A percentile compares a stretch with the other conserved stretches of the same genome.
Evolutionary conservation across 2,113 vertebrate species (phyloP).

Genomic region (Antechinus stuartii): DNA sequence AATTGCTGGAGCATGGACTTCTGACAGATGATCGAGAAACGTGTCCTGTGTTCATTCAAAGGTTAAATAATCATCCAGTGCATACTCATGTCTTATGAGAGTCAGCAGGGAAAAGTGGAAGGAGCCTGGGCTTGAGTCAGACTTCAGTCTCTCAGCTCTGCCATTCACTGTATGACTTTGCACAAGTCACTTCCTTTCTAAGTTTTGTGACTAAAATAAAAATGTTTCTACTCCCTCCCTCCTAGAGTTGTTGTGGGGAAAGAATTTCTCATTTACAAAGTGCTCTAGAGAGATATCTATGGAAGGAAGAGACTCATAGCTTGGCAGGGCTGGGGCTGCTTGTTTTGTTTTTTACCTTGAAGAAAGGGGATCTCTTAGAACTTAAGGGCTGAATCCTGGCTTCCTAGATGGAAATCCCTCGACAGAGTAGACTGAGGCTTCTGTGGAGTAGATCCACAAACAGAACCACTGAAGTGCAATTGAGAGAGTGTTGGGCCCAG

Average conservation of each 20-base stretch:
- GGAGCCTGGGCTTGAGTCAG: not conserved
- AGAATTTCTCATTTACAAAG: not conserved
- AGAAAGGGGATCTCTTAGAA: not conserved
- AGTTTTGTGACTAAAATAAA: not conserved
- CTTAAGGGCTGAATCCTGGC: not conserved
- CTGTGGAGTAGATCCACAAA: not conserved
- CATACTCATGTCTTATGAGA: not conserved
- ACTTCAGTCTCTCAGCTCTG: not conserved
- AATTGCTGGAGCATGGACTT: not conserved
- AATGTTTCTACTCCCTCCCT: not conserved
- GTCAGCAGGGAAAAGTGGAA: not conserved
- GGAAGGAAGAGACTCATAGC: not conserved
- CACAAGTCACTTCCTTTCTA: not conserved
- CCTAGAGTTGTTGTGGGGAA: not conserved
- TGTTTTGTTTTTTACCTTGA: not conserved
- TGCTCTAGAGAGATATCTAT: not conserved
- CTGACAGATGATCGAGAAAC: not conserved
- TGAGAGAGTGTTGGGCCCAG: not conserved
- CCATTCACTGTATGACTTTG: conserved; percentile 13
- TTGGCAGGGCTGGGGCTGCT: not conserved
- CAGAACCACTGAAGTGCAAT: not conserved
- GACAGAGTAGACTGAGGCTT: not conserved
- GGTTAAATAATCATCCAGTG: not conserved
- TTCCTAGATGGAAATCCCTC: not conserved
- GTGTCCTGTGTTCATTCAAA: not conserved